Evolutionary conservation across 2,888 invertebrate genomes (phyloP), one percentile per base, ranked within the genome.

Genomic region (Epistrophe eligans): DNA sequence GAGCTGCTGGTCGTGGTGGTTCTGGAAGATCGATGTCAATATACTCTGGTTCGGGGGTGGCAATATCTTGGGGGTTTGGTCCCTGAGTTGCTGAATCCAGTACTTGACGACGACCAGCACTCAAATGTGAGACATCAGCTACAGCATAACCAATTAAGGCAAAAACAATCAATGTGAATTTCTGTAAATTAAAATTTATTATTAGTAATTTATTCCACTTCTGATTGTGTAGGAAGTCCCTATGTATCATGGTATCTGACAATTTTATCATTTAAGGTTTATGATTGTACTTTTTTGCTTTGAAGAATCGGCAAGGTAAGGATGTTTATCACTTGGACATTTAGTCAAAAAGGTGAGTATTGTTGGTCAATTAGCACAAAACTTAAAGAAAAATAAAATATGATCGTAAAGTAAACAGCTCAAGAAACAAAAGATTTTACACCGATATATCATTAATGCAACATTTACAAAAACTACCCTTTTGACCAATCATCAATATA

Each of bases 21-120:
- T 91, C 91, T 19, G 90, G 90, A 8, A 88, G 79, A 87, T 93
- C 93, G n/a, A 92, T 91, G 57, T 92, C 92, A 80, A 92, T 92
- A 79, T 92, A 92, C 88, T 92, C 92, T 57, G 92, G 92, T 83
- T 93, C 92, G 1, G 92, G 92, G 77, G 92, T 92, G 28, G 92
- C 92, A 89, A 92, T 92, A 81, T 92, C 92, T 90, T 92, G 93
- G 1, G 92, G 92, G 88, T 93, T 93, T 64, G 92, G 92, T 72
- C 92, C 92, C 84, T 92, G 92, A 28, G 92, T 92, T 11, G 93
- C 93, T 4, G 92, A 92, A 77, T 92, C 92, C 28, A 90, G 92
- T 24, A 91, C 84, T 74, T 90, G 90, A 24, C 90, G 91, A 24
- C 71, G 66, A 35, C 70, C 55, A 2, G 28, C 28, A 57, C 55